These are phyloP conservation scores for Myripristis murdjan DNA, from an alignment of 2,797 vertebrate species.

Conservation along the genomic window DNA sequence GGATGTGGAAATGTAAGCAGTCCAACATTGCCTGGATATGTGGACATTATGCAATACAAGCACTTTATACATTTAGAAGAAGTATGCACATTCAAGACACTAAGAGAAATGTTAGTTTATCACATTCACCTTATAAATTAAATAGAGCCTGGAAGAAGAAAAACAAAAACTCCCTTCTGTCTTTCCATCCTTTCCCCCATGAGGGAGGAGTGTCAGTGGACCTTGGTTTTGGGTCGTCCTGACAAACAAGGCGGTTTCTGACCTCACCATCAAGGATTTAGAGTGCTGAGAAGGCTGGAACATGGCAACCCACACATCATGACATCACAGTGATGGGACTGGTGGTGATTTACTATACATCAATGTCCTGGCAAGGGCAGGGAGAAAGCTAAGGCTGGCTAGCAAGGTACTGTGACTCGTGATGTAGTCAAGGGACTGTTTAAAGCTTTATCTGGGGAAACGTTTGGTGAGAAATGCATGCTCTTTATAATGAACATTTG, in stretches of 20 bases:
- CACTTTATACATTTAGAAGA: too few species aligned
- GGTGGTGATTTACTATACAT: slow-evolving; percentile 16
- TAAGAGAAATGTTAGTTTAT: background rate
- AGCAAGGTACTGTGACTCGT: background rate
- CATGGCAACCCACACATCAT: slow-evolving; percentile 24
- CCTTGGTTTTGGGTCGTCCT: background rate
- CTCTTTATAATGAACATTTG: background rate
- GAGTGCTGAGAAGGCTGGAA: slow-evolving; percentile 7
- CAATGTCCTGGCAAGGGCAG: slow-evolving; percentile 1
- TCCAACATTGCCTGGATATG: background rate
- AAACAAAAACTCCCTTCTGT: background rate
- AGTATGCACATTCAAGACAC: too few species aligned
- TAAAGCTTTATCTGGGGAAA: background rate
- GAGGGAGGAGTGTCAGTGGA: background rate
- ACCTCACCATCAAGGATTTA: slow-evolving; percentile 4
- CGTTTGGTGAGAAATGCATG: background rate
- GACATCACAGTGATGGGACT: slow-evolving; percentile 28
- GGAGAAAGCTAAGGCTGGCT: background rate
- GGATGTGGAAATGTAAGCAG: background rate
- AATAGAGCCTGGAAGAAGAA: too few species aligned
- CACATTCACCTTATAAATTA: background rate
- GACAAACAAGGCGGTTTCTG: slow-evolving; percentile 16
- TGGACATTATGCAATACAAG: background rate
- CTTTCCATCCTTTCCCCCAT: background rate
- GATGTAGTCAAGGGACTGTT: background rate